Evolutionary conservation across 2,113 vertebrate species (phyloP), one percentile per base, ranked within the genome.

Genomic region (Pterocles orientalis): DNA sequence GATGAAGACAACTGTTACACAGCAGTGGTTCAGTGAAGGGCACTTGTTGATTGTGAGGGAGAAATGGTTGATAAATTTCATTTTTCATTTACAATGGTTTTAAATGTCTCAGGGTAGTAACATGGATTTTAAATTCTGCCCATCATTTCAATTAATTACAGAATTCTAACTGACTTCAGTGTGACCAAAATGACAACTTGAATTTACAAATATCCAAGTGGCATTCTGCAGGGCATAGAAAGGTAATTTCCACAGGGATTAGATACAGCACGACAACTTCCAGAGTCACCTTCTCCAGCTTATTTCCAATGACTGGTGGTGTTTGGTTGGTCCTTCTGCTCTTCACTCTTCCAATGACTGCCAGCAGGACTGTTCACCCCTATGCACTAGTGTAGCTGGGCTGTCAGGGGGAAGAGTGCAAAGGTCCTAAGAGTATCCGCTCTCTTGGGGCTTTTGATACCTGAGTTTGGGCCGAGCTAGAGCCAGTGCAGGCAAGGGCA

Each of bases 141-240:
- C 28, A 68, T 86, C 26, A 79, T 69, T 93, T 78, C 92, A 88
- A 94, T 69, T 75, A 92, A 43, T 72, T 82, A 70, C 58, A 62
- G 82, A 92, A 94, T 79, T 91, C 34, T 61, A 43, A 81, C 69
- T 77, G 57, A 86, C 33, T 88, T 93, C 39, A 17, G 10, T 53
- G 24, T 77, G 68, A 79, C 65, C 77, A 69, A 90, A 96, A 87
- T n/a, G 62, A 90, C 87, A 84, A 47, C 14, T 64, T 48, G 73
- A 79, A 91, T 73, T 85, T 77, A 80, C 70, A 85, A 41, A 69
- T 80, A 69, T 43, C 61, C 20, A 48, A 84, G 28, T 12, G 29
- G 6, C 36, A 41, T 54, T 96, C 84, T 85, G 91, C 31, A 34
- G 58, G 62, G 78, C 78, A 90, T 28, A 25, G 58, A 87, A 91